Evolutionary conservation across 2,113 vertebrate species (phyloP), one percentile per base, ranked within the genome.

Genomic region (Sialia sialis): DNA sequence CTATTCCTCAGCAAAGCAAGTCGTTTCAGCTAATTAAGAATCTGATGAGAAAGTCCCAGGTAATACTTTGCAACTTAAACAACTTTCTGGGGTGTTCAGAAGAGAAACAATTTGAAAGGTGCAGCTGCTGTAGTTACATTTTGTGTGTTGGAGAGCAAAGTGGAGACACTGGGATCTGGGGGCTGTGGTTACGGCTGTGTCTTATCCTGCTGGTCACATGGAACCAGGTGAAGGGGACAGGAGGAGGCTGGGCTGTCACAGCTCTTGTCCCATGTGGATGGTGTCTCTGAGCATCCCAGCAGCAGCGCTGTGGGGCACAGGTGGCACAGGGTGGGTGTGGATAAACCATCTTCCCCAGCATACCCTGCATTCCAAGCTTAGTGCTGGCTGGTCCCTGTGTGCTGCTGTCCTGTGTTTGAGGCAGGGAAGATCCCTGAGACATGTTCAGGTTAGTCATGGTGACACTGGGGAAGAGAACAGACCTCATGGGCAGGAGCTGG

Each of bases 21-120:
- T 85, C 8, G 6, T 92, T 97, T 95, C 89, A 83, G 48, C 70
- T 96, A 94, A 97, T 97, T 96, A 96, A 94, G 87, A 94, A 73
- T 64, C 67, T 86, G 84, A 93, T 95, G 79, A 5, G 19, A 94
- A 96, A 93, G 62, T 95, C 82, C 72, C 78, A 81, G 92, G 93
- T 92, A 84, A 91, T 89, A 55, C 75, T 95, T 97, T 77, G 27
- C 77, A 96, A 94, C 86, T 96, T 93, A 93, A 97, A 94, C 90
- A 95, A 76, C 90, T 96, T 97, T 89, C 62, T 18, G 8, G 32
- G 41, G 34, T 10, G 1, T 92, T 95, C 82, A 58, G 73, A 95
- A 96, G 72, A 80, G 74, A 89, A 95, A 69, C 85, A 23, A 15
- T 83, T 91, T 89, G 69, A 52, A 87, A 93, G 83, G 64, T 12